phyloP scores from a whole-genome alignment of 2,797 vertebrate genomes.

The Anableps anableps region DNA sequence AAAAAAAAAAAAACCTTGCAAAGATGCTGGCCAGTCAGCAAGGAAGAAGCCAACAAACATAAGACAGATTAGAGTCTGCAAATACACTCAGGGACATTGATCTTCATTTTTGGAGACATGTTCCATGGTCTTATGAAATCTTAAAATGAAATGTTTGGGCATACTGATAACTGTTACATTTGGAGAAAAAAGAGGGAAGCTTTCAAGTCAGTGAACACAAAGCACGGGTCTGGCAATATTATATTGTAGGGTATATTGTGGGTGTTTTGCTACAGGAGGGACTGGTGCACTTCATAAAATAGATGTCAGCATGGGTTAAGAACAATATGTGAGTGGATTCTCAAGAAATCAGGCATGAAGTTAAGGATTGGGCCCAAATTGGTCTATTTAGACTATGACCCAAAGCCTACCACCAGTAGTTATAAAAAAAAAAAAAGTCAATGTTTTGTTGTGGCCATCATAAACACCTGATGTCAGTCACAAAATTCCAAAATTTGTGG shows the following conservation, averaged over 20 bases:
- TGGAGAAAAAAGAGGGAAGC: not conserved
- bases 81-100: not conserved
- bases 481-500: no score
- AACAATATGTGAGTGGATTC: no score
- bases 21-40: not conserved
- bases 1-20: no score
- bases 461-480: no score
- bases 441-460: no score
- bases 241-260: no score
- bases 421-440: no score
- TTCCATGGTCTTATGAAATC: not conserved
- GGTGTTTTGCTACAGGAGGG: not conserved
- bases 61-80: not conserved
- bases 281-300: not conserved
- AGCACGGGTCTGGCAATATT: no score
- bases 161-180: not conserved
- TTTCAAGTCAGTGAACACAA: not conserved
- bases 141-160: not conserved
- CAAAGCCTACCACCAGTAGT: not conserved
- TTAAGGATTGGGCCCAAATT: no score
- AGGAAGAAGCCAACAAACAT: not conserved
- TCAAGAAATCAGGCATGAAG: no score
- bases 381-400: not conserved
- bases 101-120: not conserved
- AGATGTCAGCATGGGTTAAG: not conserved